Base-by-base conservation (phyloP, 2,797 vertebrate genomes). In the Tenualosa thibaudeaui region DNA sequence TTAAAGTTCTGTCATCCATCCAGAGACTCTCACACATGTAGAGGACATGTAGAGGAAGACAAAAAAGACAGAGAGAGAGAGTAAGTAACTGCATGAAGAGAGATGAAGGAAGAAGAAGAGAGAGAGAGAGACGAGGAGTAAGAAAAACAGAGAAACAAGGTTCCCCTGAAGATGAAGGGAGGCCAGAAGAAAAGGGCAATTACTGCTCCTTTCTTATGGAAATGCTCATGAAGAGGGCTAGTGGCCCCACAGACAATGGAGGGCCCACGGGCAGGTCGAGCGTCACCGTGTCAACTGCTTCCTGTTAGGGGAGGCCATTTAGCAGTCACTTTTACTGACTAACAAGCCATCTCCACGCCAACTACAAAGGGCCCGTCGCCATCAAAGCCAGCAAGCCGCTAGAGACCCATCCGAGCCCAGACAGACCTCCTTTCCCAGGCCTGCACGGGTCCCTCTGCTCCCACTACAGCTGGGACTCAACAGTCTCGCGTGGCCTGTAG, bases 171-270 rank as follows among this genome's bases (percentile, higher is more conserved):
- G 94, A 95, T 96, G 95, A 95, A 96, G 94, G 95, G 94, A 86
- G 87, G 90, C 90, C 91, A 94, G 92, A 95, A 95, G 93, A 95
- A 95, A 95, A 95, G 94, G 92, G 94, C 93, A 95, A 96, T 96
- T 95, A 95, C 95, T 93, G 92, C 87, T 91, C 93, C 93, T 95
- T 96, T 96, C 94, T 95, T 94, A 96, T 96, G 94, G 95, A 95
- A 95, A 96, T 96, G 93, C 92, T 95, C 95, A 95, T 96, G 95
- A 96, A 95, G 94, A 95, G 94, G 93, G 92, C 94, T 93, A 93
- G 93, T 90, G 92, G 92, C 91, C 91, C 90, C 78, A 0, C 13
- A 93, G 94, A 95, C 95, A 96, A 96, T 95, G 71, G 71, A 90
- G 94, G 90, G 92, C 89, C 92, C 92, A 91, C 93, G 93, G 92